Conservation (phyloP, 2,797 vertebrate genomes). For the Fistularia tabacaria region DNA sequence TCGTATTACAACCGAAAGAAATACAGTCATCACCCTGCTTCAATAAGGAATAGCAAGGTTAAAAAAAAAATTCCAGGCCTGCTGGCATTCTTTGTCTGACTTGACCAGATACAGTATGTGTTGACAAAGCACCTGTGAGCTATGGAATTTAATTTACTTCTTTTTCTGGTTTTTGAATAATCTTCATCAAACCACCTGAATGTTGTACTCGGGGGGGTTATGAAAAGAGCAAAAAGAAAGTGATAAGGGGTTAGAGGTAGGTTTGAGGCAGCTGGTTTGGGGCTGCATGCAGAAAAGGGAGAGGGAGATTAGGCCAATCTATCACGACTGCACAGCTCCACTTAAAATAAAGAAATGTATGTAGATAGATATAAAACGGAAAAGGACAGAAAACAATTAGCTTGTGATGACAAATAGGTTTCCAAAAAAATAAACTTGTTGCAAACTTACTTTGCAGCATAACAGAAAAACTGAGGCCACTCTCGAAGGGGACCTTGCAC, state of each 20-base stretch:
- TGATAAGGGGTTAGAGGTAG: constrained; percentile 46
- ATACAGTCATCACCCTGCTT: constrained; percentile 25
- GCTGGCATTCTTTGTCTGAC: constrained; percentile 23
- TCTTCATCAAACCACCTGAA: constrained; percentile 57
- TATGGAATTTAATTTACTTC: constrained; percentile 27
- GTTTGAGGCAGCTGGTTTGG: constrained; percentile 43
- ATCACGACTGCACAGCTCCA: constrained; percentile 34
- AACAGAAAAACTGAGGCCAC: constrained; percentile 41
- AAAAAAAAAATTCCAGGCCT: constrained; percentile 42
- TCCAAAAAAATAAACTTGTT: constrained; percentile 20
- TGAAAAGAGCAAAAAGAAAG: constrained; percentile 15
- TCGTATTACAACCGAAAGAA: constrained; percentile 22
- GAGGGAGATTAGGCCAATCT: constrained; percentile 47
- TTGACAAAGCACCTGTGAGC: constrained; percentile 48
- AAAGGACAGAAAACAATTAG: constrained; percentile 37
- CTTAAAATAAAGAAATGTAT: constrained; percentile 19
- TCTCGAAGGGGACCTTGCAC: constrained; percentile 26
- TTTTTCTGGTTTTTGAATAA: constrained; percentile 53
- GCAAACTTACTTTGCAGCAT: constrained; percentile 15
- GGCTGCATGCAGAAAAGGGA: constrained; percentile 30
- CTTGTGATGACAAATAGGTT: constrained; percentile 37
- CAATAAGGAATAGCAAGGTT: constrained; percentile 46
- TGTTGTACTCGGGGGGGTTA: constrained; percentile 31
- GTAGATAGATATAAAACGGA: constrained; percentile 9
- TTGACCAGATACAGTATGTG: constrained; percentile 34